Evolutionary conservation across 1,140 invertebrate genomes (phyloP).

Genomic region (Drosophila ohnishii): DNA sequence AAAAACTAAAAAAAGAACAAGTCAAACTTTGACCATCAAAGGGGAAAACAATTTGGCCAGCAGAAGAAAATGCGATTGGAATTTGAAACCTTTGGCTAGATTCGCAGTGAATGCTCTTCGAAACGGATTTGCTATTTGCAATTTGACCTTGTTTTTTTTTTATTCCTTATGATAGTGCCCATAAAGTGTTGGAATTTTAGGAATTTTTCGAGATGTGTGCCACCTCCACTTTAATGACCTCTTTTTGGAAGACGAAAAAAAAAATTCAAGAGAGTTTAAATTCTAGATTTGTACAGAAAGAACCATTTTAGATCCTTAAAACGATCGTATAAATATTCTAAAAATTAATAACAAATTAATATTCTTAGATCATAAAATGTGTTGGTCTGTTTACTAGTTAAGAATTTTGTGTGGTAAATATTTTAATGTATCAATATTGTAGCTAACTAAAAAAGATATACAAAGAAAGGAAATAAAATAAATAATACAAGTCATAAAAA

Average conservation of each 20-base stretch:
- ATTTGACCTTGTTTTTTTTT: conserved; percentile 8
- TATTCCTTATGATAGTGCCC: conserved; percentile 25
- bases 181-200: conserved; percentile 20
- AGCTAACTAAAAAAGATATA: too few species aligned
- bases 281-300: background rate
- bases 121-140: conserved; percentile 24
- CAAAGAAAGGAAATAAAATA: too few species aligned
- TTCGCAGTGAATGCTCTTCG: conserved; percentile 26
- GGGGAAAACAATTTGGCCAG: conserved; percentile 39
- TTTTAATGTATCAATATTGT: too few species aligned
- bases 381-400: too few species aligned
- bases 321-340: background rate
- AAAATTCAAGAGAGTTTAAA: background rate
- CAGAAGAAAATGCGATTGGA: conserved; percentile 21
- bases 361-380: background rate
- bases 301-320: background rate
- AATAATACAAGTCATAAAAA: too few species aligned
- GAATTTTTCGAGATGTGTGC: background rate
- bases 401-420: too few species aligned
- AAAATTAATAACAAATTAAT: background rate
- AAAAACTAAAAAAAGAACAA: conserved; percentile 7
- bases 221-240: background rate
- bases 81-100: conserved; percentile 35
- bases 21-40: conserved; percentile 37
- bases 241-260: conserved; percentile 4